A percentile compares a stretch with the other conserved stretches of the same genome.
phyloP scores from a whole-genome alignment of 2,888 invertebrate genomes.

The Leistus spinibarbis region DNA sequence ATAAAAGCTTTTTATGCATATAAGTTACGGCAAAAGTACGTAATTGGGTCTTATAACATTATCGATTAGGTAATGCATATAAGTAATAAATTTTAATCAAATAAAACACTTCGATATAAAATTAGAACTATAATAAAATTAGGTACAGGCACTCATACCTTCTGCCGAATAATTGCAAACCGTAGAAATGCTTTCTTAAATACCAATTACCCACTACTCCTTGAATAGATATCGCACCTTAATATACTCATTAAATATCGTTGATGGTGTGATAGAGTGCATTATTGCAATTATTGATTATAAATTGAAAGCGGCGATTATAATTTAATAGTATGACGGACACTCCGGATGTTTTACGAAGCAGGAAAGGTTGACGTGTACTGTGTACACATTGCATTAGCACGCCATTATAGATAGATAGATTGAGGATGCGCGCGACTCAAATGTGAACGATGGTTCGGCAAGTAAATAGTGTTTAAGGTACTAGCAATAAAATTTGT shows the following conservation, averaged over 20 bases:
- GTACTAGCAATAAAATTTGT: too few species aligned
- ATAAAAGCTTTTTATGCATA: neutral
- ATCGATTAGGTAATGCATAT: too few species aligned
- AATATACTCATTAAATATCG: neutral
- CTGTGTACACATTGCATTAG: neutral
- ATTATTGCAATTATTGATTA: neutral
- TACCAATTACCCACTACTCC: neutral
- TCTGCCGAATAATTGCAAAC: too few species aligned
- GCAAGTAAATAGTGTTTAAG: too few species aligned
- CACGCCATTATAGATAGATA: neutral
- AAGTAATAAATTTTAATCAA: too few species aligned
- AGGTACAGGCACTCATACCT: too few species aligned
- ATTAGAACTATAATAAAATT: too few species aligned
- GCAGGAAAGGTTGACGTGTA: neutral
- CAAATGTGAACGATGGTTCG: too few species aligned
- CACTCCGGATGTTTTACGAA: neutral
- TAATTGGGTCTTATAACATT: too few species aligned
- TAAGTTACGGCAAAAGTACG: too few species aligned
- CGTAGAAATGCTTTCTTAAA: too few species aligned
- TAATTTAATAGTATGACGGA: neutral
- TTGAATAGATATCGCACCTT: neutral
- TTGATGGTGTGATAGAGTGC: neutral
- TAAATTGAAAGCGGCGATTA: neutral
- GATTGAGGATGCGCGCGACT: neutral
- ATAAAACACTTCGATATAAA: too few species aligned